A percentile compares a stretch with the other conserved stretches of the same genome.
Conservation (phyloP, 2,797 vertebrate genomes). For the Thamnophis elegans region DNA sequence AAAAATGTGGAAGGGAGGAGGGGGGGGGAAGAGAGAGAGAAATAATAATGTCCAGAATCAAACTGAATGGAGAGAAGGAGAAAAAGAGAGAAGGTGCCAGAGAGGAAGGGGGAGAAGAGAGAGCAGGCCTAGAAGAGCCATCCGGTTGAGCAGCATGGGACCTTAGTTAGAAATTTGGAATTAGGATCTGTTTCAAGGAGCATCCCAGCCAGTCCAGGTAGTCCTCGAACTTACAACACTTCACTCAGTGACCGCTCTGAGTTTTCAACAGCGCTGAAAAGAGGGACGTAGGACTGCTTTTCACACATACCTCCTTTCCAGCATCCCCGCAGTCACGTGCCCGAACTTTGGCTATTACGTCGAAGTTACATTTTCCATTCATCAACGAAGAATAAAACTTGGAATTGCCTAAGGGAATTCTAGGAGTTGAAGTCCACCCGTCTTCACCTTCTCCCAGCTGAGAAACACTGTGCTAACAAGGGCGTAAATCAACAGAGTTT, state of each 20-base stretch:
- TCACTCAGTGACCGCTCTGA: too few species aligned
- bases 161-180: background rate
- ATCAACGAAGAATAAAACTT: background rate
- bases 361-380: too few species aligned
- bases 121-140: too few species aligned
- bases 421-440: background rate
- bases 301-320: too few species aligned
- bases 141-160: background rate
- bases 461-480: background rate
- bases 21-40: conserved; percentile 23
- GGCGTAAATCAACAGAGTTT: background rate
- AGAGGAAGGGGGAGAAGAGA: background rate
- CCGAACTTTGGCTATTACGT: background rate
- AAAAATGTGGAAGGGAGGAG: background rate
- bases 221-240: too few species aligned
- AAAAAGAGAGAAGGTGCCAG: background rate
- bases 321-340: too few species aligned
- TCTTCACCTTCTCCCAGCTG: background rate
- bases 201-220: too few species aligned
- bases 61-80: conserved; percentile 22
- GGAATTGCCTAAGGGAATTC: background rate
- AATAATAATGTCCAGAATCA: conserved; percentile 50
- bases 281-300: too few species aligned
- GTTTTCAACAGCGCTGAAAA: too few species aligned
- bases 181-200: background rate